Base-by-base conservation (phyloP, 2,797 vertebrate genomes). In the Centropyge bicolor region DNA sequence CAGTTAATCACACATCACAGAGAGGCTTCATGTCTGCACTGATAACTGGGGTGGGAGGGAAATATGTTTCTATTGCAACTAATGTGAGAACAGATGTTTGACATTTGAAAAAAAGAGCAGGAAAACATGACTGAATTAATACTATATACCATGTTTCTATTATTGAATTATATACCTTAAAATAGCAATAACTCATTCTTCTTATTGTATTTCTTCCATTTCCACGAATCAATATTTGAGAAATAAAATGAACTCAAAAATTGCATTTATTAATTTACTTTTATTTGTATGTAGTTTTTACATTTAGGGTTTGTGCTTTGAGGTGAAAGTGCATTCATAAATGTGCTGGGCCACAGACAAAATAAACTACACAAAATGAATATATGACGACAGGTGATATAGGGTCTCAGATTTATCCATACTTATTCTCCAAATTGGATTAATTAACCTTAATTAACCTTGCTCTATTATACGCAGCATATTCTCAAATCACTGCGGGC, bases 361-460 rank as follows among this genome's bases (percentile, higher is more conserved):
- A 84, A 61, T 4, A 35, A 19, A 54, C n/a, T 3, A 57, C 2
- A n/a, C 24, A 14, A 11, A 36, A 81, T 83, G 70, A 73, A 71
- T 64, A 73, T 20, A 38, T 36, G 9, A 76, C 68, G 76, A 73
- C 12, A 45, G 24, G 45, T 67, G 68, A 77, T 65, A 56, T 20
- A 20, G 14, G 38, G 35, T 61, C 35, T 78, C 12, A 76, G 49
- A 83, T 86, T 27, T 83, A 77, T 79, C 77, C 65, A 83, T 78
- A 89, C 78, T 83, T 88, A 88, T 82, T 86, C 70, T 81, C 77
- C 67, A 83, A 88, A 92, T 87, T 84, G 69, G 85, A 84, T 80
- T 73, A 76, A 92, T 94, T 92, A 94, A 90, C 92, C 87, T 90
- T 85, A 84, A 93, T 94, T 94, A 93, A 93, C 91, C 92, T 92